Conservation (phyloP, 2,797 vertebrate genomes). For the Lepilemur septentrionalis region DNA sequence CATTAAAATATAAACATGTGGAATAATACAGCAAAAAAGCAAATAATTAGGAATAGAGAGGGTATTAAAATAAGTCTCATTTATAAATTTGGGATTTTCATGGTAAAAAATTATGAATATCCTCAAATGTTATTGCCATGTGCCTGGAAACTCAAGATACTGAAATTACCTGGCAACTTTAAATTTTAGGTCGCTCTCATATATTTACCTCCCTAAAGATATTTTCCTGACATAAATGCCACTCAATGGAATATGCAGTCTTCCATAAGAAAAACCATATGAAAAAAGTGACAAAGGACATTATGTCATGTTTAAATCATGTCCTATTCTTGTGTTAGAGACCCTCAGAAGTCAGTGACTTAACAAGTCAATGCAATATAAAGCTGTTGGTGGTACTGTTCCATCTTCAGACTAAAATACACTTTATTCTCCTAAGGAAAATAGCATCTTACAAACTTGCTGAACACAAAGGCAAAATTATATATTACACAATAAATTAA, state of each 20-base stretch:
- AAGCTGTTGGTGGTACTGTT: conserved; percentile 28
- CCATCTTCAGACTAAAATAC: conserved; percentile 49
- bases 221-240: conserved; percentile 33
- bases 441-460: conserved; percentile 60
- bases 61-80: background rate
- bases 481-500: conserved; percentile 75
- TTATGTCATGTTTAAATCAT: conserved; percentile 39
- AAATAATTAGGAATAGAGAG: background rate
- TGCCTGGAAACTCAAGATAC: background rate
- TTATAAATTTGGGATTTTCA: conserved; percentile 28
- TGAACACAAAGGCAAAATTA: conserved; percentile 72
- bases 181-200: background rate
- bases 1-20: background rate
- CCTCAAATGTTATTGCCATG: background rate
- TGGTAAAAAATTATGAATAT: background rate
- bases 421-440: conserved; percentile 68
- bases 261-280: conserved; percentile 36
- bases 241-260: background rate
- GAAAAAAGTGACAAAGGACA: conserved; percentile 38
- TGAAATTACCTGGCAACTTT: background rate
- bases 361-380: conserved; percentile 65
- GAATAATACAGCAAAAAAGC: background rate
- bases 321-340: background rate
- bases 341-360: conserved; percentile 57
- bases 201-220: conserved; percentile 43